Base-by-base conservation (phyloP, 1,140 invertebrate genomes). In the Zaprionus inermis region DNA sequence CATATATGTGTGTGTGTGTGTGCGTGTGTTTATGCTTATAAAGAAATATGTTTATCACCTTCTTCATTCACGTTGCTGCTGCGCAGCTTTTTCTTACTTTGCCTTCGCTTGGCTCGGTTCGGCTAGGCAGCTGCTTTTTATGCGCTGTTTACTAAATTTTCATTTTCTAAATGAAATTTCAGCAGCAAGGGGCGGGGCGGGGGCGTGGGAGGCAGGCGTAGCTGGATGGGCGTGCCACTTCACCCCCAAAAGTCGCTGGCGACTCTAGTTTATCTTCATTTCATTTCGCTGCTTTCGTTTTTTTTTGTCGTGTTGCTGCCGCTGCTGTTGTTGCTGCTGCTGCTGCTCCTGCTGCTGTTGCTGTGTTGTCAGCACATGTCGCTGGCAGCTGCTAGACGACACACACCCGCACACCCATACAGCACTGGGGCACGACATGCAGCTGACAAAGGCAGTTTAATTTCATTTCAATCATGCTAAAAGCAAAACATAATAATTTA, bases 401-500 rank as follows among this genome's bases (percentile, higher is more conserved):
- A 70, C 46, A 70, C 69, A 82, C 63, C 72, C 60, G 52, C 65
- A 44, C 9, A 71, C 11, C 38, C 30, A 32, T 28, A 28, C 3
- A n/a, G 36, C 36, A 16, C n/a, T 16, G 38, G 9, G 38, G 30
- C 36, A 44, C 36, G 22, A 30, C 16, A 38, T 55, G 55, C 41
- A 51, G 41, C 67, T 73, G 75, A 68, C 75, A 77, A 77, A 83
- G 68, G 70, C 79, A 81, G 84, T 89, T 89, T 89, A 89, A 89
- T 89, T 89, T 89, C 77, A 89, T 84, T 89, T 89, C 84, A 89
- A 89, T 89, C 84, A 89, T 73, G 84, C 78, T 89, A 89, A 89
- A 89, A 89, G 84, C 80, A 81, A 89, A 84, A 81, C 78, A 89
- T 89, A 89, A 89, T 89, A 89, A 90, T 89, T 89, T 89, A 79